phyloP scores from a whole-genome alignment of 2,113 vertebrate genomes.

The Rallus limicola region DNA sequence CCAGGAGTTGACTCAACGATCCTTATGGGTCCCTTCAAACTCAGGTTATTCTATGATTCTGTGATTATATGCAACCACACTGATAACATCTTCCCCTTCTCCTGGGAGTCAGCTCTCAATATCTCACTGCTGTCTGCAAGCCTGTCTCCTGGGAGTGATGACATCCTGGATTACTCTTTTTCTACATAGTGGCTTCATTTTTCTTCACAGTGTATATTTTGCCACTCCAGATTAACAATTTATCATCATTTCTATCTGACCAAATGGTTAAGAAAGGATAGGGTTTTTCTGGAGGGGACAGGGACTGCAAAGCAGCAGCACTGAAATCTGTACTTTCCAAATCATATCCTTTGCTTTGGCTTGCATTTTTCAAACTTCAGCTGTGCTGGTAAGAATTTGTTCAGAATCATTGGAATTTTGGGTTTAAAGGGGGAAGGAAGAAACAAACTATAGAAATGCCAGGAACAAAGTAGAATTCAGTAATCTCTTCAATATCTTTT shows the following conservation, averaged over 20 bases:
- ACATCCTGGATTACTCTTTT: not conserved
- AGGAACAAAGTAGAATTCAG: not conserved
- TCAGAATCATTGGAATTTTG: not conserved
- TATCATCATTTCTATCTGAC: not conserved
- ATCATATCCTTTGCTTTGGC: not conserved
- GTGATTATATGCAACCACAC: not conserved
- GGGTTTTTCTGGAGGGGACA: fast-evolving
- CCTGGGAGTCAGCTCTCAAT: not conserved
- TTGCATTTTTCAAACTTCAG: not conserved
- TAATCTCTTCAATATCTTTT: not conserved
- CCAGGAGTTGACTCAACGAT: too few relatives aligned
- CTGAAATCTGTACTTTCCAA: not conserved
- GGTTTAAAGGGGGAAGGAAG: not conserved
- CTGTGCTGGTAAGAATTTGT: not conserved
- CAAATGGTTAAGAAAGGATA: not conserved
- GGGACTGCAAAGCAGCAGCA: not conserved
- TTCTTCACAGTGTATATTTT: not conserved
- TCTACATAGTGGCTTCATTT: not conserved
- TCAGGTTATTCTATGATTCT: too few relatives aligned
- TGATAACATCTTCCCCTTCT: not conserved
- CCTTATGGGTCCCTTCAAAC: too few relatives aligned
- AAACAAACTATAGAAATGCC: not conserved
- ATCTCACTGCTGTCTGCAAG: not conserved
- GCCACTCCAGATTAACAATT: not conserved
- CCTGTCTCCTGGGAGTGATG: not conserved